Base-by-base conservation (phyloP, 2,888 invertebrate genomes). In the Lithophane semibrunnea region DNA sequence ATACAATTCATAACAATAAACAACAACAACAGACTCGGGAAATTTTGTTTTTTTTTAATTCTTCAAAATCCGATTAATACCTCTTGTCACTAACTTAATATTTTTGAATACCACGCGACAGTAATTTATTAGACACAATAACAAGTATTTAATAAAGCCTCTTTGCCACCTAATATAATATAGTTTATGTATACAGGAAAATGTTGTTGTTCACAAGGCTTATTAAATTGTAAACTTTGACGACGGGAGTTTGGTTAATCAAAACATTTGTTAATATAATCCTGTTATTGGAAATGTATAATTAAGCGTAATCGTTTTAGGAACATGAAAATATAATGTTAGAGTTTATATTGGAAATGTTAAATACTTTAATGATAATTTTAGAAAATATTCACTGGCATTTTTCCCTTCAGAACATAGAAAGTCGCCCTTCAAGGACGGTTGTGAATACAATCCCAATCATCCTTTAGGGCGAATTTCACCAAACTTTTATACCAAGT, bases 261-360 rank as follows among this genome's bases (percentile, higher is more conserved):
- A 83, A 74, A 86, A 77, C 72, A 86, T 83, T 83, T 72, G 56
- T 44, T 64, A 74, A 61, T 44, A 21, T 83, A 85, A 83, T 85
- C 82, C 73, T 77, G 49, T 85, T 84, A 82, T 66, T 80, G 54
- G 54, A 61, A 65, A 73, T 47, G 24, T 58, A 24, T 79, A 72
- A 79, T 73, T 49, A 73, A 49, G 54, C 18, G 44, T 83, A 29
- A 84, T 44, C n/a, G 18, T 49, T 80, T 68, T 60, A 56, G 13
- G 18, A 54, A 65, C 10, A 21, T n/a, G 13, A 12, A 49, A 65
- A 64, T 24, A 42, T 16, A 74, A 47, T 8, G 13, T 18, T 3
- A 16, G 16, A 24, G 3, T 8, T 54, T 79, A 4, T 24, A 21
- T 21, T 3, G 1, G 8, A 44, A 60, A n/a, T 24, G 9, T 37